These are phyloP conservation scores for Parasteatoda lunata DNA, from an alignment of 2,888 invertebrate species.

Conservation along the genomic window DNA sequence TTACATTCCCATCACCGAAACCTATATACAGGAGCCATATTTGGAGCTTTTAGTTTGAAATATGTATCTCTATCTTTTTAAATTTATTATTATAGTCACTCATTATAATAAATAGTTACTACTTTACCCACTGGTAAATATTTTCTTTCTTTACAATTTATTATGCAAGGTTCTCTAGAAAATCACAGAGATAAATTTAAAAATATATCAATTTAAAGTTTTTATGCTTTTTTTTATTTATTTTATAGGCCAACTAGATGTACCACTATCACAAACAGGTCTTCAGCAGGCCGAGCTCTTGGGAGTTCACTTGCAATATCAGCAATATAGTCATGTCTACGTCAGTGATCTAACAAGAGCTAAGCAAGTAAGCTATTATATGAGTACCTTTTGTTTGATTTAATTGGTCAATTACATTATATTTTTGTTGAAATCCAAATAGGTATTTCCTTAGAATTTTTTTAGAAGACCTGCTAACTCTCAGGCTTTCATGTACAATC, in stretches of 20 bases:
- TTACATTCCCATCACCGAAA: no score
- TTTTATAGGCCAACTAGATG: constrained; percentile 68
- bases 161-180: neutral
- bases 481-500: no score
- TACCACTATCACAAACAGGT: constrained; percentile 69
- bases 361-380: constrained; percentile 47
- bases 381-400: neutral
- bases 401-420: neutral
- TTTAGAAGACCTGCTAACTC: neutral
- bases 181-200: neutral
- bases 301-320: constrained; percentile 61
- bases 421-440: constrained; percentile 1
- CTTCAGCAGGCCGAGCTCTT: constrained; percentile 65
- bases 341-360: constrained; percentile 67
- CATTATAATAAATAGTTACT: no score
- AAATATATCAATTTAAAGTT: neutral
- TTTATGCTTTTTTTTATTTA: neutral
- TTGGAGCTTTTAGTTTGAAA: no score
- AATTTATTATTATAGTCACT: no score
- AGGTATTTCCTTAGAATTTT: neutral
- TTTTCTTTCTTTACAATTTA: no score
- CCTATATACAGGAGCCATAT: no score
- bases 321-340: constrained; percentile 68
- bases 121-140: no score
- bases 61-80: no score